phyloP scores from a whole-genome alignment of 2,113 vertebrate genomes.

The Saccopteryx bilineata region DNA sequence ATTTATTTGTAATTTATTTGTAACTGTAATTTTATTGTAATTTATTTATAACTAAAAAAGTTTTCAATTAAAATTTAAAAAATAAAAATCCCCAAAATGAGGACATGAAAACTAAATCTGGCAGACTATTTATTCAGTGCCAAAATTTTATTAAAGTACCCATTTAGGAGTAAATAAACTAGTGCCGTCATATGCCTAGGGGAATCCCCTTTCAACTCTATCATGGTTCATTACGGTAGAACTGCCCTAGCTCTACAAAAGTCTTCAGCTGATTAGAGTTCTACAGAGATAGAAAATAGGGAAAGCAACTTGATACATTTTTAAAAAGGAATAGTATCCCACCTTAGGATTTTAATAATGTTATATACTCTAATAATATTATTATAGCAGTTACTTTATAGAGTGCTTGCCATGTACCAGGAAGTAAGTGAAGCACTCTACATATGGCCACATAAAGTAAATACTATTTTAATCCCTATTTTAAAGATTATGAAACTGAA shows the following conservation, averaged over 20 bases:
- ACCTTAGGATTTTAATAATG: background rate
- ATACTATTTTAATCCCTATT: background rate
- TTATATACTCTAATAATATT: background rate
- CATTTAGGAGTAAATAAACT: background rate
- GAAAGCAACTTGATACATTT: background rate
- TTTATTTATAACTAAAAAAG: background rate
- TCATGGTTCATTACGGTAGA: background rate
- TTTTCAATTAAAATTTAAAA: background rate
- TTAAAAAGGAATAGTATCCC: background rate
- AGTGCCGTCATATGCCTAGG: background rate
- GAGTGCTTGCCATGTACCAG: background rate
- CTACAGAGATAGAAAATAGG: background rate
- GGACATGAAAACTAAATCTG: background rate
- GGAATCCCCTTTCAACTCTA: background rate
- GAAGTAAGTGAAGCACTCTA: background rate
- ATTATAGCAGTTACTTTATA: background rate
- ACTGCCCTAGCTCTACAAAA: background rate
- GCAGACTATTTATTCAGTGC: background rate
- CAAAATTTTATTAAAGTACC: background rate
- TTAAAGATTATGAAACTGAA: constrained; percentile 54
- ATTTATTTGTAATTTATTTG: background rate
- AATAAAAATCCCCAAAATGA: background rate
- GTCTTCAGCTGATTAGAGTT: background rate
- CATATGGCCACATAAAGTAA: background rate
- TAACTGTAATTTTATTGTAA: no score